Base-by-base conservation (phyloP, 2,113 vertebrate species). In the Coptodon rendalli region DNA sequence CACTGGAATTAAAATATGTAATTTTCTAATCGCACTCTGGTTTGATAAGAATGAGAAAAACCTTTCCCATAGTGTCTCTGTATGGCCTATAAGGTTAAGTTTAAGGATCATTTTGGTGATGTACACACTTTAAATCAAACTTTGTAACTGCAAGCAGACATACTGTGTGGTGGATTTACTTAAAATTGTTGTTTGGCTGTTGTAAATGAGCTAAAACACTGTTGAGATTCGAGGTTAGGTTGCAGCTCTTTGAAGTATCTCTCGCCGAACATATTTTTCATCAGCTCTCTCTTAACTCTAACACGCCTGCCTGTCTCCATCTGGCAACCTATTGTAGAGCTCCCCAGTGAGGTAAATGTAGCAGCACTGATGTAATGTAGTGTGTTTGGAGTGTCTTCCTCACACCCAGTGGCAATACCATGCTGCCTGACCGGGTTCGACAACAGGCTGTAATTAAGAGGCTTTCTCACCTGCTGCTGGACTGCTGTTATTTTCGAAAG, bases 361-460 rank as follows among this genome's bases (percentile, higher is more conserved):
- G 89, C 88, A 66, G 89, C 85, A 48, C 80, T 82, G 84, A 87
- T 88, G 82, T 90, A 86, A 94, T 86, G 81, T 88, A 87, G 57
- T 86, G 90, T 87, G 80, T 36, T 48, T 84, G 17, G 59, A 83
- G 84, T 83, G 84, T 66, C 27, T 76, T 81, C 48, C 45, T 89
- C 66, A 84, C 82, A 27, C 81, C 43, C 66, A 76, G 71, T 76
- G 19, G 59, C 84, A 81, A 54, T 22, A 43, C 22, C 68, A 29
- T 22, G 83, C 22, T 56, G 84, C 85, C 81, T 71, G 89, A 80
- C 66, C 68, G 53, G 79, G 48, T 85, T 91, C 56, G 63, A 80
- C 91, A 87, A 86, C 68, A 66, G 71, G 81, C 54, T 90, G 59
- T 93, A 92, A 94, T 93, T 91, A 93, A 92, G 87, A 87, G 78